A percentile compares a stretch with the other conserved stretches of the same genome.
phyloP scores from a whole-genome alignment of 1,140 invertebrate genomes.

The Atta cephalotes region DNA sequence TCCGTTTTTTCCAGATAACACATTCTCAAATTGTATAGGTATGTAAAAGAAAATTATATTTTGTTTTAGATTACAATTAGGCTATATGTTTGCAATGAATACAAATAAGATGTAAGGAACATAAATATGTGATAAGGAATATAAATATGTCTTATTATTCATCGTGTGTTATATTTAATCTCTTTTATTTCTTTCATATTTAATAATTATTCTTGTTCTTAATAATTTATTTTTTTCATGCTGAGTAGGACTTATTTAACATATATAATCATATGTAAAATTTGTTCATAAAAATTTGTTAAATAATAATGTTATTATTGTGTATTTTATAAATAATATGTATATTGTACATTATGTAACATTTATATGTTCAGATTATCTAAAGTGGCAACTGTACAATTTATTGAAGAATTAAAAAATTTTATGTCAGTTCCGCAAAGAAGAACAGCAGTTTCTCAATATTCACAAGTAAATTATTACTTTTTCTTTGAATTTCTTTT shows the following conservation, averaged over 20 bases:
- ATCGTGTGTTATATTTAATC: too few species aligned
- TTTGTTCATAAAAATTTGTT: not conserved
- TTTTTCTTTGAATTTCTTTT: not conserved
- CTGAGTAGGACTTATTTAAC: too few species aligned
- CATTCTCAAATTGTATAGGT: not conserved
- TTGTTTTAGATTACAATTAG: not conserved
- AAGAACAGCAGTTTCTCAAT: conserved; percentile 26
- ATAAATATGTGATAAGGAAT: not conserved
- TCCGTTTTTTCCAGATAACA: not conserved
- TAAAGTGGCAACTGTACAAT: not conserved
- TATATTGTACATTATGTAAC: not conserved
- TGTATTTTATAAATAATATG: not conserved
- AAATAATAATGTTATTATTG: not conserved
- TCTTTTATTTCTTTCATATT: too few species aligned
- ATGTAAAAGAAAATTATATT: conserved; percentile 13
- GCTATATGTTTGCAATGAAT: not conserved
- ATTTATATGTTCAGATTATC: conserved; percentile 17
- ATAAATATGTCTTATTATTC: not conserved
- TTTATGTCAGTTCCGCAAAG: conserved; percentile 2
- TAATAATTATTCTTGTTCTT: too few species aligned
- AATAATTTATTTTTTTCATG: too few species aligned
- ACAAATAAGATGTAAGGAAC: not conserved
- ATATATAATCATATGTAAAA: too few species aligned
- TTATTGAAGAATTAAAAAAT: conserved; percentile 3
- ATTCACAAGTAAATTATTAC: not conserved